phyloP scores from a whole-genome alignment of 1,140 invertebrate species.

The Hypothenemus hampei region DNA sequence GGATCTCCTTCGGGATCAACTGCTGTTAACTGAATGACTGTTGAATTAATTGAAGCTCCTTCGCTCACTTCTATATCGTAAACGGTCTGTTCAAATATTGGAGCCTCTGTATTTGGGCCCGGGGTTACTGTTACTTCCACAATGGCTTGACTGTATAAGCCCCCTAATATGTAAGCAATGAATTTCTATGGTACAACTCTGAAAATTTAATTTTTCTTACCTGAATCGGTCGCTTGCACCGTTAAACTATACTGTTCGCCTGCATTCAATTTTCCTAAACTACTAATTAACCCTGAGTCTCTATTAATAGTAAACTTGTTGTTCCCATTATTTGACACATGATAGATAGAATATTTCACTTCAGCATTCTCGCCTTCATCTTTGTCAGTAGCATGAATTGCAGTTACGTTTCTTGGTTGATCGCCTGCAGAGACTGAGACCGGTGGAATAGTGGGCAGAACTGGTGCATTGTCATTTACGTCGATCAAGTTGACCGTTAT shows the following conservation, averaged over 20 bases:
- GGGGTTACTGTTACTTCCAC: constrained; percentile 75
- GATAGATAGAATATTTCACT: constrained; percentile 75
- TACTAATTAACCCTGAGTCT: constrained; percentile 70
- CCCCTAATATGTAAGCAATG: constrained; percentile 44
- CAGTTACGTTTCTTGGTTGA: constrained; percentile 66
- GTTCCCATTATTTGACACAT: constrained; percentile 83
- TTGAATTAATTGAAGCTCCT: constrained; percentile 78
- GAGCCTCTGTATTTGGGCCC: constrained; percentile 79
- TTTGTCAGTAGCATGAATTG: constrained; percentile 76
- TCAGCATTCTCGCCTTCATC: constrained; percentile 79
- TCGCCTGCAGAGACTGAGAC: constrained; percentile 75
- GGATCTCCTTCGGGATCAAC: constrained; percentile 84
- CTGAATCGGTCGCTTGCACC: constrained; percentile 68
- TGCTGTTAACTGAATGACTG: constrained; percentile 68
- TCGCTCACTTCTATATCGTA: constrained; percentile 86
- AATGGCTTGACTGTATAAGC: constrained; percentile 72
- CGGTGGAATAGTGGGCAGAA: constrained; percentile 68
- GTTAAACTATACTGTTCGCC: constrained; percentile 87
- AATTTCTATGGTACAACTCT: background rate
- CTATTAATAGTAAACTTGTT: constrained; percentile 81
- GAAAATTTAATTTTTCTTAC: constrained; percentile 1
- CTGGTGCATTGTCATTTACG: constrained; percentile 80
- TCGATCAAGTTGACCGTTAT: constrained; percentile 73
- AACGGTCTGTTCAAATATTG: constrained; percentile 69
- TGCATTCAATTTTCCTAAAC: constrained; percentile 70